Conservation (phyloP, 2,888 invertebrate genomes). For the Siphlonurus alternatus region DNA sequence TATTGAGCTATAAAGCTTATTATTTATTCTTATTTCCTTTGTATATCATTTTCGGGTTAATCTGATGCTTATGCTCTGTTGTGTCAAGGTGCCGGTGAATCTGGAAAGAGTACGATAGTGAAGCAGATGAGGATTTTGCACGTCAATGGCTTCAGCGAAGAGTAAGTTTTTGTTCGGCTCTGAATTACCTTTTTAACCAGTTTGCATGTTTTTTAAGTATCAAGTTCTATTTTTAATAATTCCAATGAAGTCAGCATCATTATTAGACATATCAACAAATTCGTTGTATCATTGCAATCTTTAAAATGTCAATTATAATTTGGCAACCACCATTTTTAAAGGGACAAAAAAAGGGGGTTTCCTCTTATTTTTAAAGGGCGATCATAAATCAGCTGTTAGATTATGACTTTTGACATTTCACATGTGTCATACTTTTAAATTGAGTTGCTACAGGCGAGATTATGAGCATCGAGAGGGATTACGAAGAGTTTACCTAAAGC, state of each 20-base stretch:
- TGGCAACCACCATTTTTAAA: neutral
- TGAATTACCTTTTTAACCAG: neutral
- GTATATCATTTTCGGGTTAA: constrained; percentile 9
- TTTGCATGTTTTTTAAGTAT: too few species aligned
- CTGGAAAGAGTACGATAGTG: constrained; percentile 98
- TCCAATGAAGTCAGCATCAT: too few species aligned
- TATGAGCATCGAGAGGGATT: neutral
- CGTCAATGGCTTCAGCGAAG: constrained; percentile 97
- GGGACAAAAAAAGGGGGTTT: neutral
- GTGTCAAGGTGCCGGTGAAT: constrained; percentile 79
- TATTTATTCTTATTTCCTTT: constrained; percentile 12
- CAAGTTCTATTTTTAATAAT: too few species aligned
- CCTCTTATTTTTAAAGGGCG: neutral
- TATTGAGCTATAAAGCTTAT: constrained; percentile 12
- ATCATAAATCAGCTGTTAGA: neutral
- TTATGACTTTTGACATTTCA: neutral
- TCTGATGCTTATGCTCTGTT: constrained; percentile 15
- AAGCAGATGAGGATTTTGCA: constrained; percentile 99
- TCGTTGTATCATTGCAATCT: too few species aligned
- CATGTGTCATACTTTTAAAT: neutral
- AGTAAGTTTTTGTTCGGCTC: constrained; percentile 35
- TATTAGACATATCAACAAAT: too few species aligned
- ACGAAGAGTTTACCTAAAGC: neutral
- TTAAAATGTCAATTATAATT: too few species aligned
- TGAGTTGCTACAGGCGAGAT: neutral